Percentiles rank a stretch among this genome's conserved stretches.
phyloP scores from a whole-genome alignment of 2,797 vertebrate genomes.

The Periophthalmus magnuspinnatus region DNA sequence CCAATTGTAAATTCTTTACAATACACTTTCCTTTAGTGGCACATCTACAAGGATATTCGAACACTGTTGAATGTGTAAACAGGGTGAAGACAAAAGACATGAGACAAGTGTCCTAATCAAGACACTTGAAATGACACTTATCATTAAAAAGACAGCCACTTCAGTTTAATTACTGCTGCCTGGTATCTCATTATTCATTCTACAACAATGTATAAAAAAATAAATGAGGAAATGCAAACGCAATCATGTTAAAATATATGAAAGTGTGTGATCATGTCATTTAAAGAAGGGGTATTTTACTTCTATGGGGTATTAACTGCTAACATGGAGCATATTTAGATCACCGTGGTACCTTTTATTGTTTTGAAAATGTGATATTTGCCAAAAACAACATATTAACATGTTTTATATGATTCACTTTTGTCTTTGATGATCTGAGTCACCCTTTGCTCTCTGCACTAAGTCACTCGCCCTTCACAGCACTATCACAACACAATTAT shows the following conservation, averaged over 20 bases:
- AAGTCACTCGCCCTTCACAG: too few species aligned
- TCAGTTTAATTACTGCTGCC: background rate
- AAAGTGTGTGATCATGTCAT: background rate
- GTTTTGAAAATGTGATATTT: too few species aligned
- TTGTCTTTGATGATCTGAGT: too few species aligned
- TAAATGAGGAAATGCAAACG: background rate
- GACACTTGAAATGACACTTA: background rate
- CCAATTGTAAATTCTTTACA: background rate
- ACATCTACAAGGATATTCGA: background rate
- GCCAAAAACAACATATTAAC: too few species aligned
- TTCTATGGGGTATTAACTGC: too few species aligned
- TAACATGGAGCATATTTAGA: too few species aligned
- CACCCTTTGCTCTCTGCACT: too few species aligned
- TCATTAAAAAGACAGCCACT: conserved; percentile 5
- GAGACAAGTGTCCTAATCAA: conserved; percentile 3
- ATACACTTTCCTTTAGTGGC: background rate
- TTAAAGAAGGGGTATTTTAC: background rate
- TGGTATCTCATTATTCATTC: background rate
- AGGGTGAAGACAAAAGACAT: background rate
- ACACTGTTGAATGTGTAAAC: background rate
- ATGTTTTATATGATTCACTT: too few species aligned
- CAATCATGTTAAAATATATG: background rate
- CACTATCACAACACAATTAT: too few species aligned
- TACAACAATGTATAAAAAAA: background rate
- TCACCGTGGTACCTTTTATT: too few species aligned